Percentiles rank a stretch among this genome's conserved stretches.
These are phyloP conservation scores for Encarsia formosa DNA, from an alignment of 2,888 invertebrate genomes.

Conservation along the genomic window DNA sequence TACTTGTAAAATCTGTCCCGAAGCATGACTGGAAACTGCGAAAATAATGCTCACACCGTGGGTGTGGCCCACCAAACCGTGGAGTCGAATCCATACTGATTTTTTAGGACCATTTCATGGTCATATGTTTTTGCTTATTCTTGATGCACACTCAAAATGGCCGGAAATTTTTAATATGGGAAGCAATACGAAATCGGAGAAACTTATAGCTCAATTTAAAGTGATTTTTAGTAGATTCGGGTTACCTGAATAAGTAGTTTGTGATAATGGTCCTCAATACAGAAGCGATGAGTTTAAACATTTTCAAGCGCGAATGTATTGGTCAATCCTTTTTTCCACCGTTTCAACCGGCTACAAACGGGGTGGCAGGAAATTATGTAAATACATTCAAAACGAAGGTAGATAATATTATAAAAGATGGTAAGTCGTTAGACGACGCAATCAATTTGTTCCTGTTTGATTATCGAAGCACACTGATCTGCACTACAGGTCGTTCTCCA, in stretches of 20 bases:
- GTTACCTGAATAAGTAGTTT: slow-evolving; percentile 19
- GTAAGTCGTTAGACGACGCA: too few relatives aligned
- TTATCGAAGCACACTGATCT: too few relatives aligned
- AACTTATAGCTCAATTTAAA: not conserved
- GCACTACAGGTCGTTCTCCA: too few relatives aligned
- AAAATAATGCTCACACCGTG: slow-evolving; percentile 13
- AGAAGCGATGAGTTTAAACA: too few relatives aligned
- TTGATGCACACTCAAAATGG: slow-evolving; percentile 18
- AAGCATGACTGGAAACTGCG: slow-evolving; percentile 3
- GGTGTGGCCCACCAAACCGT: slow-evolving; percentile 22
- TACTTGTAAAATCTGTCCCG: slow-evolving; percentile 12
- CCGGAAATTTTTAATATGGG: slow-evolving; percentile 5
- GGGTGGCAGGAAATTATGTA: too few relatives aligned
- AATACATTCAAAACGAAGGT: too few relatives aligned
- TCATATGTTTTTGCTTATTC: slow-evolving; percentile 12
- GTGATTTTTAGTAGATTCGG: slow-evolving; percentile 25
- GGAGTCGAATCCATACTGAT: slow-evolving; percentile 28
- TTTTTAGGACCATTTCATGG: slow-evolving; percentile 27
- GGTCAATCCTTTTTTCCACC: too few relatives aligned
- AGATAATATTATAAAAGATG: too few relatives aligned
- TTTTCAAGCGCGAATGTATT: too few relatives aligned
- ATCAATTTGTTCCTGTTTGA: too few relatives aligned
- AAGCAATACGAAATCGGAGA: slow-evolving; percentile 1
- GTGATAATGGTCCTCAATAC: slow-evolving; percentile 28
- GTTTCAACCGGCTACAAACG: too few relatives aligned